Conservation (phyloP, 2,797 vertebrate species). For the Coregonus sp. region DNA sequence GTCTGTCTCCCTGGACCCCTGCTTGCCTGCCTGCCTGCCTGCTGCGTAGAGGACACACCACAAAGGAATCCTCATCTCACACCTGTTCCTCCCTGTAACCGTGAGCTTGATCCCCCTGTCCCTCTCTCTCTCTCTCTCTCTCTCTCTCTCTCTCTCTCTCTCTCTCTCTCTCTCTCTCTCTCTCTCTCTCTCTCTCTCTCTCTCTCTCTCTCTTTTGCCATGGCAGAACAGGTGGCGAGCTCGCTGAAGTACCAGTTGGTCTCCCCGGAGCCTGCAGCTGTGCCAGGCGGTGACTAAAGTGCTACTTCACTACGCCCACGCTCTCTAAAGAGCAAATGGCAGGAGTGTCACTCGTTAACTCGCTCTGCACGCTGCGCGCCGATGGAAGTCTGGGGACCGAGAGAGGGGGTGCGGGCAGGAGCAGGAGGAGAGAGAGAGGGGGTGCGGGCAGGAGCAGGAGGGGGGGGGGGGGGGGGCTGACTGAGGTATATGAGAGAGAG, state of each 20-base stretch:
- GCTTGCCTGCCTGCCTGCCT: too few species aligned
- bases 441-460: constrained; percentile 2
- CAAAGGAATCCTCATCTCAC: constrained; percentile 26
- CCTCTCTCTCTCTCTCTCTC: not conserved
- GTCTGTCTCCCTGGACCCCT: not conserved
- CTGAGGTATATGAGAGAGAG: constrained; percentile 5
- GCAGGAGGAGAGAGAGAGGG: not conserved
- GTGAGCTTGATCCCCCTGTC: constrained; percentile 8
- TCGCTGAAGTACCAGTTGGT: constrained; percentile 45
- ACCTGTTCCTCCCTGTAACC: constrained; percentile 19
- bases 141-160: not conserved
- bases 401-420: constrained; percentile 12
- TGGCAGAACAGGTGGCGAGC: constrained; percentile 52
- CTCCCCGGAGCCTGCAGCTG: constrained; percentile 41
- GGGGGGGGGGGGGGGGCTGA: constrained; percentile 17
- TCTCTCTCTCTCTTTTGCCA: not conserved
- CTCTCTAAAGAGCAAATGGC: constrained; percentile 30
- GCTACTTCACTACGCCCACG: constrained; percentile 45
- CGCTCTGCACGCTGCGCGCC: constrained; percentile 3
- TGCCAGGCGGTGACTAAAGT: constrained; percentile 38
- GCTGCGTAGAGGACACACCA: not conserved
- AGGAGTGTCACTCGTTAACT: constrained; percentile 7
- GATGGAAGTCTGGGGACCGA: constrained; percentile 17
- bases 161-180: not conserved
- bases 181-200: not conserved